These are phyloP conservation scores for Biston stratarius DNA, from an alignment of 2,888 invertebrate species.

Conservation along the genomic window DNA sequence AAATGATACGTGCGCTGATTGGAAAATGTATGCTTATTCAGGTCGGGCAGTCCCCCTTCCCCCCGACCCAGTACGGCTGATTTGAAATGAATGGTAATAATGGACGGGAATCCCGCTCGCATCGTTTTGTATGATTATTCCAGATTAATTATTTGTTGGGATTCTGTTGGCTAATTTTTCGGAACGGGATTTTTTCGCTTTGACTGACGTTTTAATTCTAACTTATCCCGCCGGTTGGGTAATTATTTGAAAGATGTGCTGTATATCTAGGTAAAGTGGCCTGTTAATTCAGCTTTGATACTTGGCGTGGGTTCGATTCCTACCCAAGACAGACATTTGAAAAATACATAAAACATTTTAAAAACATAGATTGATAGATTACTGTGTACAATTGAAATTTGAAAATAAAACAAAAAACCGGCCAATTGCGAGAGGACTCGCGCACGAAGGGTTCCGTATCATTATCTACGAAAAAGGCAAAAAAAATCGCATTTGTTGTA, in stretches of 20 bases:
- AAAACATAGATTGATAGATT: no score
- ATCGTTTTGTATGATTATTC: conserved; percentile 87
- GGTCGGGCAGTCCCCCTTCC: conserved; percentile 64
- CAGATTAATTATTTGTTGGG: conserved; percentile 86
- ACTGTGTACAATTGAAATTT: no score
- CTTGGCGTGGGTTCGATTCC: no score
- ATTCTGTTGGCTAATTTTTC: conserved; percentile 84
- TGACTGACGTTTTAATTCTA: conserved; percentile 84
- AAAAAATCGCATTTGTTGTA: no score
- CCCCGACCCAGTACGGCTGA: conserved; percentile 79
- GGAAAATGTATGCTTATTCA: conserved; percentile 87
- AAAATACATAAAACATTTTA: no score
- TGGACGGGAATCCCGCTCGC: conserved; percentile 82
- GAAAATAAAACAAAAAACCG: no score
- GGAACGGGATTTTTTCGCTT: conserved; percentile 84
- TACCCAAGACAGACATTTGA: no score
- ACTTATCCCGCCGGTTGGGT: conserved; percentile 65
- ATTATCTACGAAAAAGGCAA: no score
- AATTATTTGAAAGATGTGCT: conserved; percentile 35
- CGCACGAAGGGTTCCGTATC: no score
- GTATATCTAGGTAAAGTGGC: background rate
- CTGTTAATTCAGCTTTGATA: no score
- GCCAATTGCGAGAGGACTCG: no score
- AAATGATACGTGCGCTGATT: conserved; percentile 86
- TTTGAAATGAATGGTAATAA: conserved; percentile 87